phyloP scores from a whole-genome alignment of 2,113 vertebrate genomes.

The Brachyhypopomus gauderio region DNA sequence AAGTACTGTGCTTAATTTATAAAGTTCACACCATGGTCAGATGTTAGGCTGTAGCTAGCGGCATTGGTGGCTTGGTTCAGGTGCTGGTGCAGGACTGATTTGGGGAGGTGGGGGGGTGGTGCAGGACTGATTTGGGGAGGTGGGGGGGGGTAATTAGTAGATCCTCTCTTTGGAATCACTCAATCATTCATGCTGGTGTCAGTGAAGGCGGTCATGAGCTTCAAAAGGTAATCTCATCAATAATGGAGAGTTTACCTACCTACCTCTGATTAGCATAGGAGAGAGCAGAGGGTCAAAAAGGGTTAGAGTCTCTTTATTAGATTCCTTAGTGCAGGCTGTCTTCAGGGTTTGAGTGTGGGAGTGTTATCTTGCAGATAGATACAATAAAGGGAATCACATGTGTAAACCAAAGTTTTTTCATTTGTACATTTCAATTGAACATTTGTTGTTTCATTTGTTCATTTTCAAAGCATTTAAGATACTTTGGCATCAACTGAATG shows the following conservation, averaged over 20 bases:
- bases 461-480: not conserved
- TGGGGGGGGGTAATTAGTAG: conserved; percentile 35
- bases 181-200: conserved; percentile 48
- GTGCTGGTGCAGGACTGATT: conserved; percentile 15
- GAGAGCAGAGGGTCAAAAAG: not conserved
- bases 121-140: conserved; percentile 10
- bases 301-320: not conserved
- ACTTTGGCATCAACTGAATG: not conserved
- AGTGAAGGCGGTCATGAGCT: conserved; percentile 12
- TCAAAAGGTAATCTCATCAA: conserved; percentile 46
- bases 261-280: not conserved
- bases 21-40: not conserved
- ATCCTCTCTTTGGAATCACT: conserved; percentile 29
- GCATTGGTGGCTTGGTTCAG: conserved; percentile 14
- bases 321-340: not conserved
- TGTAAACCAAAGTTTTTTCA: too few relatives aligned
- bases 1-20: not conserved
- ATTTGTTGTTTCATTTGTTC: too few relatives aligned
- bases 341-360: not conserved
- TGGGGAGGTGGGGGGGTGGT: not conserved
- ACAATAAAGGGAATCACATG: not conserved
- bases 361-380: not conserved
- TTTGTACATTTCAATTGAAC: too few relatives aligned
- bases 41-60: not conserved
- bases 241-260: conserved; percentile 32